A percentile compares a stretch with the other conserved stretches of the same genome.
Conservation (phyloP, 2,113 vertebrate species). For the Microtus richardsoni region DNA sequence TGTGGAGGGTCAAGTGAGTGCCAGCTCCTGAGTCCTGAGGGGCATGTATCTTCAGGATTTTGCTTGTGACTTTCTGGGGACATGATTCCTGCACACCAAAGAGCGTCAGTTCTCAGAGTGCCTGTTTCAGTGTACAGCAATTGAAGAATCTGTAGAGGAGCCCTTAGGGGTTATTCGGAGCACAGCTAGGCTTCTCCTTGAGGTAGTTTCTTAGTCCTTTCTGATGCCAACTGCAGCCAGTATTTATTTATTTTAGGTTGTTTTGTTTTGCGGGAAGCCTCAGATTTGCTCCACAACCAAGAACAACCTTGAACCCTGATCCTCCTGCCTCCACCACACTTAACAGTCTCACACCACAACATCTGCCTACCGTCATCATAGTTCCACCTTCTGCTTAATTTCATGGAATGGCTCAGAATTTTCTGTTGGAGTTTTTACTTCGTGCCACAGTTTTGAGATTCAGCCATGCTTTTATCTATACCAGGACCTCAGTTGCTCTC, state of each 20-base stretch:
- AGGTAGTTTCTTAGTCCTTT: background rate
- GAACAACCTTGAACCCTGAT: background rate
- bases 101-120: background rate
- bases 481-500: background rate
- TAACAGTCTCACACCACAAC: background rate
- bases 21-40: background rate
- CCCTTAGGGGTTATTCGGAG: background rate
- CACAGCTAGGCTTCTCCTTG: background rate
- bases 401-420: background rate
- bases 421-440: background rate
- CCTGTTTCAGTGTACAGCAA: background rate
- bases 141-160: background rate
- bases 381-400: background rate
- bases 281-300: no score
- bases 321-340: background rate
- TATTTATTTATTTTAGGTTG: background rate
- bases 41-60: background rate
- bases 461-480: background rate
- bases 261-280: background rate
- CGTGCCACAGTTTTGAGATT: background rate
- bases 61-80: background rate
- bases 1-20: background rate
- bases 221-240: background rate
- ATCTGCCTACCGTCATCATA: background rate
- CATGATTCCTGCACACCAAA: background rate